These are phyloP conservation scores for Drosophila rhopaloa DNA, from an alignment of 1,140 invertebrate species.

Conservation along the genomic window DNA sequence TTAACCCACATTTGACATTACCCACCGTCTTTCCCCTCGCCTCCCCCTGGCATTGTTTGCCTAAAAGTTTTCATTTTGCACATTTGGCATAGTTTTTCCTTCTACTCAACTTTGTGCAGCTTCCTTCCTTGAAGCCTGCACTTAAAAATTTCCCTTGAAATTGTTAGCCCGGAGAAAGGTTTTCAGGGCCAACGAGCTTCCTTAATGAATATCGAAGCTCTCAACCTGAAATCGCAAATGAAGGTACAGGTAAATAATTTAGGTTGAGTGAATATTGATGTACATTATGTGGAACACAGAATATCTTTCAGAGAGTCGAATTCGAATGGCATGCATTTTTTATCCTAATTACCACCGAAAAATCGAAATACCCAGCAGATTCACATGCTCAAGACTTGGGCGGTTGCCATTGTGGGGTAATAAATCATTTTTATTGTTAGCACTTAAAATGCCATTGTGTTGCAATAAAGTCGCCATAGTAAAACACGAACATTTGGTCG, in stretches of 20 bases:
- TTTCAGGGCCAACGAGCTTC: constrained; percentile 9
- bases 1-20: constrained; percentile 71
- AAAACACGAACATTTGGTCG: constrained; percentile 13
- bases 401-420: constrained; percentile 40
- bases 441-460: constrained; percentile 67
- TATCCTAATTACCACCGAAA: constrained; percentile 44
- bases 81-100: constrained; percentile 50
- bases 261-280: constrained; percentile 39
- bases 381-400: constrained; percentile 18
- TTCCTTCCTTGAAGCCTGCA: constrained; percentile 26
- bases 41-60: constrained; percentile 24
- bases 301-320: constrained; percentile 9
- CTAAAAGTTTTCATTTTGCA: constrained; percentile 54
- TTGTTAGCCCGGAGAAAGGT: constrained; percentile 1
- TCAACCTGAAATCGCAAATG: constrained; percentile 2
- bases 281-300: constrained; percentile 1
- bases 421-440: constrained; percentile 76
- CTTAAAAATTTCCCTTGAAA: constrained; percentile 20
- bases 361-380: constrained; percentile 20
- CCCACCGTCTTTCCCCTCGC: not conserved
- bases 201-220: constrained; percentile 27
- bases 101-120: constrained; percentile 15
- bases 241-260: constrained; percentile 26
- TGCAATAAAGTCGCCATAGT: constrained; percentile 52
- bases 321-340: constrained; percentile 21